Evolutionary conservation across 2,888 invertebrate species (phyloP), one percentile per base, ranked within the genome.

Genomic region (Leptopilina syphax): DNA sequence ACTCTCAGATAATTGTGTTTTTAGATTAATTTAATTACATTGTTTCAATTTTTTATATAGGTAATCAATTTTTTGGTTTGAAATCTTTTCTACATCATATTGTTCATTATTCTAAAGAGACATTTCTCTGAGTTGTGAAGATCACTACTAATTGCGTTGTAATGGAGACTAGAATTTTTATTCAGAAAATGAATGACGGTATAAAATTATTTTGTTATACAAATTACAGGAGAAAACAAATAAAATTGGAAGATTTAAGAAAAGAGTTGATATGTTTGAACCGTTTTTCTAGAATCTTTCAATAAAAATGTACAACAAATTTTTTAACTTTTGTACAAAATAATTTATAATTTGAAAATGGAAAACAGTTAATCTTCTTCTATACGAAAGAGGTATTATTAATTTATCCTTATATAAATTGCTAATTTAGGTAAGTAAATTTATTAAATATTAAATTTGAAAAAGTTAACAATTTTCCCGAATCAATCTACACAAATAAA

Each of bases 181-280:
- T 41, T 34, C 73, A 57, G 34, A n/a, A 73, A 57, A 13, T n/a
- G n/a, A 73, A 57, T 70, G 24, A 27, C 70, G 27, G 57, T 57
- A 73, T 57, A 73, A 73, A 73, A 27, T 73, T 57, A 73, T 57
- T 13, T n/a, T 10, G 7, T 10, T 54, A 50, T 67, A 44, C 1
- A 57, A 54, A 34, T 41, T 34, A 41, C 57, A 73, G 54, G 34
- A 57, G 9, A 27, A 34, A 73, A 13, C 57, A 57, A 57, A 50
- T 70, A 3, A 27, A 50, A 12, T 8, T 63, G 9, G n/a, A 18
- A 18, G 3, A 9, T 8, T 8, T 24, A 24, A 2, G n/a, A 63
- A 13, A 13, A 50, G 24, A 70, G 54, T 54, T 50, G 50, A 54
- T 70, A 50, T 10, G 27, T 70, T 47, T 68, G 18, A 18, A 18